Base-by-base conservation (phyloP, 2,888 invertebrate species). In the Epiblema foenella region DNA sequence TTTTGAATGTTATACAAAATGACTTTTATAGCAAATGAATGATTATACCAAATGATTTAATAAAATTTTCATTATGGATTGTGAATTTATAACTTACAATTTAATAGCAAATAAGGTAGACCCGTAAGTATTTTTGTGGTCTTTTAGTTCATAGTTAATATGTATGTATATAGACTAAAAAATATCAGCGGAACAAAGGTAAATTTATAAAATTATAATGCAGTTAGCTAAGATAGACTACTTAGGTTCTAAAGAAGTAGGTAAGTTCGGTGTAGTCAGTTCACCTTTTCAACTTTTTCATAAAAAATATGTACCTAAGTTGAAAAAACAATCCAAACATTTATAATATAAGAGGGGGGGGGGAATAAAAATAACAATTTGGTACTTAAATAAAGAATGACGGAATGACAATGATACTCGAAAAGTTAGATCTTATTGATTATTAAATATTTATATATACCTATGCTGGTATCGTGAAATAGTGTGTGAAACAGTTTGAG, bases 361-460 rank as follows among this genome's bases (percentile, higher is more conserved):
- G n/a, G n/a, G n/a, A n/a, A n/a, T n/a, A n/a, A n/a, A n/a, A n/a
- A n/a, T n/a, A n/a, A n/a, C n/a, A n/a, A n/a, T n/a, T n/a, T n/a
- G n/a, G n/a, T 42, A 4, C 42, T 20, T 52, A 64, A 15, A 15
- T 37, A 63, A 37, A 20, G 51, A 52, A 52, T 64, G 52, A 64
- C 15, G n/a, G 37, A 52, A 63, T 63, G 52, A 64, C 52, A 52
- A 63, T 63, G 52, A 64, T 37, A 64, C 63, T 15, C 37, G 52
- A 33, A 18, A 20, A 64, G 37, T 33, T 51, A 24, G 24, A 63
- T 10, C 52, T 64, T 64, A 64, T 39, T 15, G n/a, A 39, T n/a
- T n/a, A n/a, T n/a, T n/a, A n/a, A n/a, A n/a, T n/a, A n/a, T n/a
- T n/a, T n/a, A n/a, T n/a, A n/a, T 64, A 20, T 9, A 51, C 20